phyloP scores from a whole-genome alignment of 2,888 invertebrate species.

The Spatulosminthurus flaviceps region DNA sequence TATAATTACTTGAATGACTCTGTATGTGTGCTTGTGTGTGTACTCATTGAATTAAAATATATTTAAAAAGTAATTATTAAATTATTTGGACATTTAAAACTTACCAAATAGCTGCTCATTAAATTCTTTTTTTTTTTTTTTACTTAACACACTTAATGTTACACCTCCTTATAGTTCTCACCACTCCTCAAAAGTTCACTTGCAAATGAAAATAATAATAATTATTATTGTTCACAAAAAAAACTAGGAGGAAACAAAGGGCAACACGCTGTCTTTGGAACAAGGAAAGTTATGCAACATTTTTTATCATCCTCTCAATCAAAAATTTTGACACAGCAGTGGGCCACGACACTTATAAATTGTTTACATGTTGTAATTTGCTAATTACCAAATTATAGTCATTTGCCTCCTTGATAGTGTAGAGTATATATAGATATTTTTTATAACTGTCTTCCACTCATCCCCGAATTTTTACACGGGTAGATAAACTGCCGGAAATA shows the following conservation, averaged over 20 bases:
- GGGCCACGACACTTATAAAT: neutral
- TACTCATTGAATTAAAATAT: no score
- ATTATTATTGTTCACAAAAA: slow-evolving; percentile 12
- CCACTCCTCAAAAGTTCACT: neutral
- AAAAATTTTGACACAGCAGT: neutral
- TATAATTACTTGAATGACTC: no score
- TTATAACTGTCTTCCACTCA: no score
- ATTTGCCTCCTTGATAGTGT: no score
- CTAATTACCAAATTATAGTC: neutral
- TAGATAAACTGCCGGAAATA: no score
- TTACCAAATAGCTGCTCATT: slow-evolving; percentile 28
- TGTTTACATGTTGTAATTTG: slow-evolving; percentile 1
- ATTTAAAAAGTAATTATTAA: no score
- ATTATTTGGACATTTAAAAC: neutral
- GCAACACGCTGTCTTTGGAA: slow-evolving; percentile 8
- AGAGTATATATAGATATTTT: neutral
- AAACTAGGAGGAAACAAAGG: neutral
- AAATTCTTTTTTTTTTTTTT: no score
- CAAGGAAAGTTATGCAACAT: slow-evolving; percentile 3
- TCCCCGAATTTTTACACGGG: no score
- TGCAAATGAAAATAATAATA: no score
- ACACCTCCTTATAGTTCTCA: slow-evolving; percentile 29
- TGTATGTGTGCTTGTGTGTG: no score
- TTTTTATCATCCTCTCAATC: slow-evolving; percentile 2
- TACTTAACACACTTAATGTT: slow-evolving; percentile 21